Conservation (phyloP, 92 coral and sea anemone genomes). For the Phenganax marumi region DNA sequence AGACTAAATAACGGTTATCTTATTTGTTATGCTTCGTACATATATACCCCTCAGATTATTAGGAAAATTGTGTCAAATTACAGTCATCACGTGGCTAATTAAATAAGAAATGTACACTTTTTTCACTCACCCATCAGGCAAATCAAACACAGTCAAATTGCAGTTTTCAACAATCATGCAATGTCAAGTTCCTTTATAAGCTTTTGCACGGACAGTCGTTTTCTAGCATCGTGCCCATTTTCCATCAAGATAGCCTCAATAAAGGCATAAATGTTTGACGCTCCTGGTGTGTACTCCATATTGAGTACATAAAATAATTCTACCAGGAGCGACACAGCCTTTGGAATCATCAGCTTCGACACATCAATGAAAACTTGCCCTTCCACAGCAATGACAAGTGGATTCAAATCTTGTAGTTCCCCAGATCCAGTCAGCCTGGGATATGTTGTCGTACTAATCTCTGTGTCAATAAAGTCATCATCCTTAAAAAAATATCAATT, state of each 20-base stretch:
- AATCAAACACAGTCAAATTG: slow-evolving; percentile 1
- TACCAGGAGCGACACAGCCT: slow-evolving; percentile 8
- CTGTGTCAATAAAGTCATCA: slow-evolving; percentile 1
- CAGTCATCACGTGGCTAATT: too few relatives aligned
- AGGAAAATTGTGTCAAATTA: too few relatives aligned
- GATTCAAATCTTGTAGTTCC: neutral
- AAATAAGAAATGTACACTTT: too few relatives aligned
- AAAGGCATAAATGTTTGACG: neutral
- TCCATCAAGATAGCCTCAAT: slow-evolving; percentile 4
- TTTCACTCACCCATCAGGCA: too few relatives aligned
- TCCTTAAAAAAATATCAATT: slow-evolving; percentile 7
- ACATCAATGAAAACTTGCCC: neutral
- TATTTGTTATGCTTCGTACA: too few relatives aligned
- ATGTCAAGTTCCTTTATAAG: slow-evolving; percentile 1
- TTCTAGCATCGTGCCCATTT: neutral
- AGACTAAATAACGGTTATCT: too few relatives aligned
- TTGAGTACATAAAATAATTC: neutral
- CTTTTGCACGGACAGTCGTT: neutral
- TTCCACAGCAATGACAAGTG: slow-evolving; percentile 2
- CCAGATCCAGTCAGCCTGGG: slow-evolving; percentile 4
- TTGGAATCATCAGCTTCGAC: neutral
- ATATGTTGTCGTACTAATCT: neutral
- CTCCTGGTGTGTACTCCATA: slow-evolving; percentile 1
- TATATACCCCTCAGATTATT: too few relatives aligned
- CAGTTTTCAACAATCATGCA: slow-evolving; percentile 1